phyloP scores from a whole-genome alignment of 2,113 vertebrate species.

The Labeo rohita region DNA sequence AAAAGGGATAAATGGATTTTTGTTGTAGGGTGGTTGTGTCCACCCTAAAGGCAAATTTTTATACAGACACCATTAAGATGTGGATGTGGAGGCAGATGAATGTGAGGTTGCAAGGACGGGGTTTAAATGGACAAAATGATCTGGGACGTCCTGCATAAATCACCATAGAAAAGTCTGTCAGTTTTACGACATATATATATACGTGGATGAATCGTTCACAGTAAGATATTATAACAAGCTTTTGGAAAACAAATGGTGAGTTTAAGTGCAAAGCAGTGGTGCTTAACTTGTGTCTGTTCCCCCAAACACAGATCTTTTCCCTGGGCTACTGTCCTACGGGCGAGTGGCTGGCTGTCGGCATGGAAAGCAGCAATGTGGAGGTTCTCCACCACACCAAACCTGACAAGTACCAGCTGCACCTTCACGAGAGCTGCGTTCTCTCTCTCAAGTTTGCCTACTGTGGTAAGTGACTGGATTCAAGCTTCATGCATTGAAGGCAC shows the following conservation, averaged over 20 bases:
- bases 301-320: conserved; percentile 84
- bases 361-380: conserved; percentile 98
- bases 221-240: not conserved
- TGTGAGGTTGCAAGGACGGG: not conserved
- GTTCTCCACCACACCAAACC: conserved; percentile 94
- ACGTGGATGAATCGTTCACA: not conserved
- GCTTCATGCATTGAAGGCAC: not conserved
- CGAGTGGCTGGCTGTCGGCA: conserved; percentile 94
- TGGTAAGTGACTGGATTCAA: conserved; percentile 73
- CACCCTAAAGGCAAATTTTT: too few species aligned
- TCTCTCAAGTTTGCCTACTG: conserved; percentile 97
- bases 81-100: not conserved
- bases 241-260: not conserved
- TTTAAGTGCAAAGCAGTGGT: not conserved
- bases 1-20: too few species aligned
- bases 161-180: not conserved
- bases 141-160: not conserved
- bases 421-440: conserved; percentile 97
- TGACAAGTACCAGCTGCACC: conserved; percentile 96
- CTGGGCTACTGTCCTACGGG: conserved; percentile 96
- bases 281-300: not conserved
- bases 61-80: too few species aligned
- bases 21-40: too few species aligned
- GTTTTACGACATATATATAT: not conserved
- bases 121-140: not conserved